Conservation (phyloP, 2,888 invertebrate species). For the Calameuta idolon region DNA sequence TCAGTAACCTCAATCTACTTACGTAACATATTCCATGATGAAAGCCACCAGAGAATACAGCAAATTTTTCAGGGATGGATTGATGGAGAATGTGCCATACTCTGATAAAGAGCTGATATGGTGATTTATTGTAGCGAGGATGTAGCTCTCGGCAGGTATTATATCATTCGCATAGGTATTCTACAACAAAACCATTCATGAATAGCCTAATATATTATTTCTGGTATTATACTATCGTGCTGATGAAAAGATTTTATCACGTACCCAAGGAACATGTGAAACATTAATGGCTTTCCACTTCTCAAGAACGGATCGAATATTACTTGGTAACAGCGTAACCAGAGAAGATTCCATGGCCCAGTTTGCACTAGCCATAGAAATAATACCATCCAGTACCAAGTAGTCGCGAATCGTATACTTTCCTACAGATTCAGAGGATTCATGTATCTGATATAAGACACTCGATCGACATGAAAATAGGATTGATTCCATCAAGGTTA, state of each 20-base stretch:
- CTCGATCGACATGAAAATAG: constrained; percentile 68
- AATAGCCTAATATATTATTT: not conserved
- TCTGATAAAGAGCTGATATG: constrained; percentile 76
- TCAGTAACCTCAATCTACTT: constrained; percentile 42
- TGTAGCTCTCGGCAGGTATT: constrained; percentile 86
- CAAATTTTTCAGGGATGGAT: constrained; percentile 75
- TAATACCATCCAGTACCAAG: constrained; percentile 63
- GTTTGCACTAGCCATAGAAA: constrained; percentile 65
- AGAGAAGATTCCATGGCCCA: constrained; percentile 69
- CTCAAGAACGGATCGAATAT: constrained; percentile 71
- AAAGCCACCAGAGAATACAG: constrained; percentile 76
- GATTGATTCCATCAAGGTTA: constrained; percentile 75
- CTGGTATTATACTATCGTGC: not conserved
- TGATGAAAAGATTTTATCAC: constrained; percentile 17
- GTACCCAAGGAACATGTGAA: constrained; percentile 73
- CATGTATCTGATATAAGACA: constrained; percentile 68
- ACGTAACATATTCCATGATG: constrained; percentile 73
- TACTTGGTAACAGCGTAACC: constrained; percentile 70
- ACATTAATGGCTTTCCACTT: constrained; percentile 73
- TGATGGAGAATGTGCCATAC: constrained; percentile 71
- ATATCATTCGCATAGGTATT: constrained; percentile 80
- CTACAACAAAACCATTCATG: constrained; percentile 62
- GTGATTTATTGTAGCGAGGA: constrained; percentile 79
- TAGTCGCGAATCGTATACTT: constrained; percentile 68
- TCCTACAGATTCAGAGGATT: constrained; percentile 60